These are phyloP conservation scores for Thripadectes ignobilis DNA, from an alignment of 2,797 vertebrate genomes.

Conservation along the genomic window DNA sequence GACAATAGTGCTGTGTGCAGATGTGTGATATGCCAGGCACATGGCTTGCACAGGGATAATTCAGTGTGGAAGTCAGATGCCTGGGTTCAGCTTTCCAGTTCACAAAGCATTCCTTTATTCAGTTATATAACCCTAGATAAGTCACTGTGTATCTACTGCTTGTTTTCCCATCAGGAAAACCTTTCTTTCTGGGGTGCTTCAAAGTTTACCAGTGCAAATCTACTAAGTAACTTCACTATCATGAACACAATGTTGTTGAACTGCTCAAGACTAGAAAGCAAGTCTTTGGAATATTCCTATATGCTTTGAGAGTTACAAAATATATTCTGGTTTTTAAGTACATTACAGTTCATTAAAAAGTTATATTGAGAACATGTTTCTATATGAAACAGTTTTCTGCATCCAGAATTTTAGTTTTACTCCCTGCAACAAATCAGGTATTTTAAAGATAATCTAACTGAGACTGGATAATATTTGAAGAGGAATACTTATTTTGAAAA, in stretches of 20 bases:
- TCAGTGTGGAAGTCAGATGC: not conserved
- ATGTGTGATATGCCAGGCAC: not conserved
- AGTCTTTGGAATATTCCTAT: not conserved
- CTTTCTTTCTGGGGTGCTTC: not conserved
- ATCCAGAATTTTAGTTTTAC: not conserved
- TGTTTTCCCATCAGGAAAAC: not conserved
- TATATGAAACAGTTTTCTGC: not conserved
- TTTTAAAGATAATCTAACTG: not conserved
- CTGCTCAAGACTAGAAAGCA: not conserved
- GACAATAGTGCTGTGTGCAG: fast-evolving
- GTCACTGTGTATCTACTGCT: not conserved
- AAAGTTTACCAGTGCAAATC: not conserved
- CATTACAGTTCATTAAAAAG: not conserved
- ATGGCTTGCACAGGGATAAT: not conserved
- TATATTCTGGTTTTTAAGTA: not conserved
- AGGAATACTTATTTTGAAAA: not conserved
- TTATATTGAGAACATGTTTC: not conserved
- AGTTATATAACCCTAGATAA: not conserved
- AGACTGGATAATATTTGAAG: not conserved
- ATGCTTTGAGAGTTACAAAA: not conserved
- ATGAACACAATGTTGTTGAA: not conserved
- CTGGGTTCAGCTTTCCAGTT: not conserved
- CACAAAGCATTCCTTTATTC: not conserved
- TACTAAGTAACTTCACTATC: not conserved
- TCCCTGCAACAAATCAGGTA: not conserved